Base-by-base conservation (phyloP, 2,113 vertebrate species). In the Haemorhous mexicanus region DNA sequence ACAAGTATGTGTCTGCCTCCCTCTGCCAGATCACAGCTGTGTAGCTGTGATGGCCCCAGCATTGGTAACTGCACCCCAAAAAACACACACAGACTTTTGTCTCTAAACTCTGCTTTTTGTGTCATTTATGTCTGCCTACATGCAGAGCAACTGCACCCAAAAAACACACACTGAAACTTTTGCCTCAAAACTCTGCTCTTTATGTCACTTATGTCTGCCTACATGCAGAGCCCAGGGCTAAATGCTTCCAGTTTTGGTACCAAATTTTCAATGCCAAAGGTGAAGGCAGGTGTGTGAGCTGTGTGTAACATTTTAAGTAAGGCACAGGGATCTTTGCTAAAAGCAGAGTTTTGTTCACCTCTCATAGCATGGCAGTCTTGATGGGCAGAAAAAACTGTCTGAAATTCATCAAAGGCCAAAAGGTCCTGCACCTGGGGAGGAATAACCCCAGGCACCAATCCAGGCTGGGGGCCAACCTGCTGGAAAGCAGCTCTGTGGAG, bases 21-120 rank as follows among this genome's bases (percentile, higher is more conserved):
- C 96, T 96, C 97, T 97, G 17, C 56, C 9, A 96, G 91, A 49
- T 44, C n/a, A 43, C 72, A n/a, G 39, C 37, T 35, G 47, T 35
- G 82, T 4, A 41, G 76, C 73, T n/a, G 13, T 0, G 14, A 27
- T 37, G 33, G 3, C 39, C 7, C 11, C 21, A 9, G 37, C 18
- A 13, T 4, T 14, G 21, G 28, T 24, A 35, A 11, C 2, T 49
- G 43, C 83, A 16, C 26, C 49, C 49, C 27, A 27, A 50, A 50
- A 16, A 27, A 50, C 49, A 50, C 14, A 50, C 14, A 8, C 24
- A 15, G 9, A 26, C 49, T 50, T 50, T 15, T 50, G 49, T 26
- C 14, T 26, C 47, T 26, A 50, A 26, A 26, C 49, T 50, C 24
- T 50, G 49, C 49, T 50, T 13, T 50, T 9, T 50, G 49, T 47